Evolutionary conservation across 2,888 invertebrate species (phyloP).

Genomic region (Schizaphis graminum): DNA sequence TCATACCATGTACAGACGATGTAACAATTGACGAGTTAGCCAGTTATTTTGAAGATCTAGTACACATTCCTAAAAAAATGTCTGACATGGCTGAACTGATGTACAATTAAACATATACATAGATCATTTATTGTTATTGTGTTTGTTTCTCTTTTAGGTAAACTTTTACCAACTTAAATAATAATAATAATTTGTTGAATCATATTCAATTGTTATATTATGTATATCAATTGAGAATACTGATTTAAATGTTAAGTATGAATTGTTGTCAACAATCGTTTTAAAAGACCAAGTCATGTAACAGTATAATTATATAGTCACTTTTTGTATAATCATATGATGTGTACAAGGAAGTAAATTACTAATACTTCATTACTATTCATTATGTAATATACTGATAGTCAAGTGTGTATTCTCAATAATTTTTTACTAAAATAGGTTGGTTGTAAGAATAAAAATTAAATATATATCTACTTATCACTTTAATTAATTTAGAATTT

Average conservation of each 20-base stretch:
- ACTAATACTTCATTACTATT: slow-evolving; percentile 19
- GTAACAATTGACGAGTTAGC: slow-evolving; percentile 94
- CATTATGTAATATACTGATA: slow-evolving; percentile 37
- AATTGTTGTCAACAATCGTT: neutral
- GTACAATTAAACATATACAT: slow-evolving; percentile 82
- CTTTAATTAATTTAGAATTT: neutral
- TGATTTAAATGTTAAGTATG: slow-evolving; percentile 7
- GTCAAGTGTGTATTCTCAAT: slow-evolving; percentile 19
- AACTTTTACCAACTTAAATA: slow-evolving; percentile 22
- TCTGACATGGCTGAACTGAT: slow-evolving; percentile 98
- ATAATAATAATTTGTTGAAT: slow-evolving; percentile 36
- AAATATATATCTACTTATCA: slow-evolving; percentile 18
- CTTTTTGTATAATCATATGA: slow-evolving; percentile 11
- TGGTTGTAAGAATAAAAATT: slow-evolving; percentile 28
- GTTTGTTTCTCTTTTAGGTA: slow-evolving; percentile 34
- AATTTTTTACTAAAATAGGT: slow-evolving; percentile 33
- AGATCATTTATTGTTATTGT: slow-evolving; percentile 49
- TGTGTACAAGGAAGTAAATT: slow-evolving; percentile 10
- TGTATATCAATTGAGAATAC: neutral
- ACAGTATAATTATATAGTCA: slow-evolving; percentile 27
- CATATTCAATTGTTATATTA: neutral
- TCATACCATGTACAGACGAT: slow-evolving; percentile 74
- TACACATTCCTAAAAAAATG: slow-evolving; percentile 98
- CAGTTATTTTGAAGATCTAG: slow-evolving; percentile 94
- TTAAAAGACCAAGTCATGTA: neutral